These are phyloP conservation scores for Odontothrips loti DNA, from an alignment of 2,888 invertebrate species.

Conservation along the genomic window DNA sequence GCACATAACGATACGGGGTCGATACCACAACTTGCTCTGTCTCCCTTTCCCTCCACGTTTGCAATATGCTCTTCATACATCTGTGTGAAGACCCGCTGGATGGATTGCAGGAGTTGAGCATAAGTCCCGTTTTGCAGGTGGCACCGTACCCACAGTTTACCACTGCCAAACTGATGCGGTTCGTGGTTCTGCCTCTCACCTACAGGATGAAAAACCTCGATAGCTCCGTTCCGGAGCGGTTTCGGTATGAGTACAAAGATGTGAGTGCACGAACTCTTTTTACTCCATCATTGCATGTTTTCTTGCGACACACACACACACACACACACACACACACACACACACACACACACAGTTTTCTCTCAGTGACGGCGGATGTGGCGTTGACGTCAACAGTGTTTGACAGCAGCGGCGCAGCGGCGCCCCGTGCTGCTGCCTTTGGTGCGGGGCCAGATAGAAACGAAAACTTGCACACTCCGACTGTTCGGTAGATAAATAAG, in stretches of 20 bases:
- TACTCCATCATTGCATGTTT: background rate
- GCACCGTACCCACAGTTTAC: background rate
- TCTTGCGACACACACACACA: background rate
- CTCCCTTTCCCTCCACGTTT: too few species aligned
- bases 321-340: background rate
- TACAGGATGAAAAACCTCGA: slow-evolving; percentile 14
- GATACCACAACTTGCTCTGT: too few species aligned
- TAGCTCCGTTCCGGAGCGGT: slow-evolving; percentile 5
- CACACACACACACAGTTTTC: background rate
- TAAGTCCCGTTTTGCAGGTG: background rate
- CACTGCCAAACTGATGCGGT: background rate
- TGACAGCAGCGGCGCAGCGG: too few species aligned
- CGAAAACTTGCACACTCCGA: too few species aligned
- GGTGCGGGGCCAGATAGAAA: too few species aligned
- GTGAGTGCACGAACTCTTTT: background rate
- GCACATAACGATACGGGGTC: too few species aligned
- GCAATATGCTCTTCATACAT: too few species aligned
- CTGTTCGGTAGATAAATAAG: too few species aligned
- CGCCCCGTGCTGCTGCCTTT: too few species aligned
- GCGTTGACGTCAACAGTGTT: too few species aligned
- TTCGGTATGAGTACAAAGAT: background rate
- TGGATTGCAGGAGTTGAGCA: background rate
- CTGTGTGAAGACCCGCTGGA: too few species aligned
- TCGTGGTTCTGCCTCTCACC: slow-evolving; percentile 1
- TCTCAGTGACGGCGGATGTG: too few species aligned